Conservation (phyloP, 2,113 vertebrate species). For the Spheniscus mendiculus region DNA sequence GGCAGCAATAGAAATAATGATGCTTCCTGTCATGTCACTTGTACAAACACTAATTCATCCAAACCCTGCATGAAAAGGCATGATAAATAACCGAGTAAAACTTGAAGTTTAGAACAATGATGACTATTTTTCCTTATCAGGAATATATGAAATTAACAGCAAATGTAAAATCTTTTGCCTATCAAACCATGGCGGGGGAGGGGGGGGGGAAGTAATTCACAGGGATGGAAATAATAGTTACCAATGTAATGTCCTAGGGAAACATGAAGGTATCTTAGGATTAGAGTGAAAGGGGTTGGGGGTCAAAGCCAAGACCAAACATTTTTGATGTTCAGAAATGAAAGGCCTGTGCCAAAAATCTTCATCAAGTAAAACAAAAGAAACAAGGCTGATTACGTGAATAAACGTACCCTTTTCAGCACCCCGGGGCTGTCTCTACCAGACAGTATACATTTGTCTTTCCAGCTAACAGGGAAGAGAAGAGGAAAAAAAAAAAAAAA, state of each 20-base stretch:
- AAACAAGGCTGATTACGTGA: not conserved
- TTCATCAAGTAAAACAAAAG: not conserved
- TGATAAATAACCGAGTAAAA: not conserved
- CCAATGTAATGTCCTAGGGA: not conserved
- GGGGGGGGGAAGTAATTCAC: accelerated
- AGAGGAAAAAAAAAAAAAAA: too few relatives aligned
- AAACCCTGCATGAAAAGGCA: not conserved
- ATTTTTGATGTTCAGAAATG: not conserved
- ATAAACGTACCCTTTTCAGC: not conserved
- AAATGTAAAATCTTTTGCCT: not conserved
- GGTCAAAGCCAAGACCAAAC: not conserved
- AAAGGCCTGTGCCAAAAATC: not conserved
- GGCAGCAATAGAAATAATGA: not conserved
- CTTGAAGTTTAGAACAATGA: not conserved
- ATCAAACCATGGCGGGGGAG: not conserved
- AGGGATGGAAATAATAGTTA: not conserved
- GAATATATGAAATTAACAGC: not conserved
- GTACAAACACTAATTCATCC: not conserved
- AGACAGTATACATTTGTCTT: not conserved
- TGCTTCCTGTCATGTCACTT: not conserved
- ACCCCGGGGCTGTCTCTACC: accelerated
- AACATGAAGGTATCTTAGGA: not conserved
- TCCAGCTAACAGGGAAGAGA: not conserved
- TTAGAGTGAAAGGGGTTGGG: not conserved
- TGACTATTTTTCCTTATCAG: not conserved